Conservation (phyloP, 2,797 vertebrate genomes). For the Chloroceryle inda region DNA sequence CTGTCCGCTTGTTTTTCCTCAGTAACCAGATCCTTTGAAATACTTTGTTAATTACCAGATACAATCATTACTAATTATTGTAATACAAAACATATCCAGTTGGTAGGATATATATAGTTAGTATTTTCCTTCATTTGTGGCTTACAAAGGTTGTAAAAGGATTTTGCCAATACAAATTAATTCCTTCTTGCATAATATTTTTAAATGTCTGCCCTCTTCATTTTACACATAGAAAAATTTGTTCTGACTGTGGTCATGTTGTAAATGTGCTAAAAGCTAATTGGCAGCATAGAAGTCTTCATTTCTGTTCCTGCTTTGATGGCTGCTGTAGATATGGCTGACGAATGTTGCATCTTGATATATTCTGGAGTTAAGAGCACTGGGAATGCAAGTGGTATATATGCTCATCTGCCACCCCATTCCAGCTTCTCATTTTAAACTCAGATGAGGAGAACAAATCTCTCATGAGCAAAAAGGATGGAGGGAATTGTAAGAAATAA, state of each 20-base stretch:
- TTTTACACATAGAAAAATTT: not conserved
- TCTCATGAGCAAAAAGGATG: not conserved
- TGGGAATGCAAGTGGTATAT: not conserved
- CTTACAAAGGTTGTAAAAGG: not conserved
- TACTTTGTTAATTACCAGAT: not conserved
- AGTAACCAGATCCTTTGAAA: not conserved
- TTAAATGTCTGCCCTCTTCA: not conserved
- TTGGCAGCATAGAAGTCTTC: not conserved
- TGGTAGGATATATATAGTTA: not conserved
- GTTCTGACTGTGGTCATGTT: not conserved
- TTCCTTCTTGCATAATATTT: not conserved
- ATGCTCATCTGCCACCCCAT: not conserved
- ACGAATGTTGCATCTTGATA: not conserved
- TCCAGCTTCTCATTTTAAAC: not conserved
- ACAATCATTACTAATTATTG: not conserved
- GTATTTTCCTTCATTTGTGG: not conserved
- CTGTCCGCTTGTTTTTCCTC: not conserved
- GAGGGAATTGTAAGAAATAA: not conserved
- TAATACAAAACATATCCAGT: rapidly evolving
- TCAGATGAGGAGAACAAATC: not conserved
- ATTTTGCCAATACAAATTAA: not conserved
- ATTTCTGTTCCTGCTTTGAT: not conserved
- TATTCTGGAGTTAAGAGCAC: not conserved
- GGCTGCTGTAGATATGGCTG: not conserved
- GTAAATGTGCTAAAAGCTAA: not conserved